phyloP scores from a whole-genome alignment of 2,888 invertebrate species.

The Hymenopus coronatus region DNA sequence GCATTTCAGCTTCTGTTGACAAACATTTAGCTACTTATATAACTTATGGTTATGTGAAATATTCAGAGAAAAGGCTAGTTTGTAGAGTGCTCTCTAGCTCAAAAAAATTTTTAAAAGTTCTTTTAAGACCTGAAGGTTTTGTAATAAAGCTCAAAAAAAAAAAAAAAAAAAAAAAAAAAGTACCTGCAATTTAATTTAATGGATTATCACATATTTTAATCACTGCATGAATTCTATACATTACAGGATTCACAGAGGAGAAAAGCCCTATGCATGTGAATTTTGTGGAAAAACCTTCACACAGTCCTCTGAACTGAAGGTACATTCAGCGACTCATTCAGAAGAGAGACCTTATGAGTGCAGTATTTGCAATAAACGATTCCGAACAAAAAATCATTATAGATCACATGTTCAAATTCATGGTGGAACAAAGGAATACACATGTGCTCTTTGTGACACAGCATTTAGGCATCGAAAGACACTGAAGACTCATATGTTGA shows the following conservation, averaged over 20 bases:
- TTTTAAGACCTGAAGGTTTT: too few species aligned
- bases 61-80: too few species aligned
- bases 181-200: too few species aligned
- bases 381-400: neutral
- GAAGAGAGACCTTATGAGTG: conserved; percentile 3
- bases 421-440: neutral
- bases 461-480: neutral
- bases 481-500: neutral
- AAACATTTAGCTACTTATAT: too few species aligned
- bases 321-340: neutral
- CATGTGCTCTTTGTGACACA: neutral
- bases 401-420: neutral
- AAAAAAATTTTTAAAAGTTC: too few species aligned
- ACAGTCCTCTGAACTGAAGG: neutral
- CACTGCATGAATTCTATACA: neutral
- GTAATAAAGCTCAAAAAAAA: too few species aligned
- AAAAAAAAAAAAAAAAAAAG: too few species aligned
- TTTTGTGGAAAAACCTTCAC: neutral
- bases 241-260: neutral
- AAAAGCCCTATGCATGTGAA: neutral
- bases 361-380: neutral
- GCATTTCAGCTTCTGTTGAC: too few species aligned
- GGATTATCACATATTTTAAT: too few species aligned
- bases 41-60: too few species aligned
- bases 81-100: too few species aligned